Evolutionary conservation across 2,113 vertebrate species (phyloP), one percentile per base, ranked within the genome.

Genomic region (Esox niger): DNA sequence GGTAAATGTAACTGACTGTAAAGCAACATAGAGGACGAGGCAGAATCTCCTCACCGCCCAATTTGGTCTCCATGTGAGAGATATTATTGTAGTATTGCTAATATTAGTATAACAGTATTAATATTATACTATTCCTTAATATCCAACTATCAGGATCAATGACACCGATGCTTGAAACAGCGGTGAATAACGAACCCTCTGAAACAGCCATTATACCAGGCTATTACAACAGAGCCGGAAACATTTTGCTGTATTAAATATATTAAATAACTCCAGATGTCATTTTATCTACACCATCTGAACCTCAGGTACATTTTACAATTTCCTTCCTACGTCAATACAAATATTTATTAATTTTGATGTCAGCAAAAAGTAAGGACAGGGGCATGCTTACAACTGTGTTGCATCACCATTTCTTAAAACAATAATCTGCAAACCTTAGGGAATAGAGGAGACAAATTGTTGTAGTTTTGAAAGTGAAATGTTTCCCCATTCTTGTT

Each of bases 261-360:
- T n/a, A n/a, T n/a, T n/a, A n/a, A n/a, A n/a, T 31, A 10, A 31
- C 30, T 49, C n/a, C 47, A 49, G 30, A 20, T 26, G 27, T 58
- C 4, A 49, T 49, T 21, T 58, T 58, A 58, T 7, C 11, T 17
- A 20, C 10, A 2, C 35, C 20, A 30, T 27, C 7, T 30, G 21
- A 62, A 38, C 21, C 20, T 32, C 31, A 29, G 56, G 17, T 60
- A 4, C 59, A 49, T 62, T 62, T 66, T 33, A 35, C 75, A 71
- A 60, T 59, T 62, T 23, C 33, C 61, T 64, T 70, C 55, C 47
- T 33, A 54, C 49, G 25, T 61, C 29, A 47, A 43, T 71, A 60
- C 73, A 73, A 69, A 25, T 66, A 61, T 61, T 66, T 26, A n/a
- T n/a, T n/a, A n/a, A n/a, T n/a, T n/a, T n/a, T n/a, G n/a, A n/a